These are phyloP conservation scores for Ichneumon xanthorius DNA, from an alignment of 2,888 invertebrate species.

Conservation along the genomic window DNA sequence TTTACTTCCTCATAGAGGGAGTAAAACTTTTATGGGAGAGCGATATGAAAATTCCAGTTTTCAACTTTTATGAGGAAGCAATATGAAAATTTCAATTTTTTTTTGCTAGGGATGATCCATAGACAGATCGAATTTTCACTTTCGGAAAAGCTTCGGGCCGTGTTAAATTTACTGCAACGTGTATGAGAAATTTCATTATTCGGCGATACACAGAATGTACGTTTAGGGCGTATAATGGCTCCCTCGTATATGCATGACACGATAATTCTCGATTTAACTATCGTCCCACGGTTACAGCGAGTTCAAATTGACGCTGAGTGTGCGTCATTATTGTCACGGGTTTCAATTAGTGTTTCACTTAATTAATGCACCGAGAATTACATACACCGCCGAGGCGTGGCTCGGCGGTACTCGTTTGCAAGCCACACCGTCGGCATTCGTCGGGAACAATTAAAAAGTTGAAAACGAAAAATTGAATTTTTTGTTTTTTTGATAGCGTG, in stretches of 20 bases:
- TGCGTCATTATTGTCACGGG: slow-evolving; percentile 36
- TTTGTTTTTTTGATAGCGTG: not conserved
- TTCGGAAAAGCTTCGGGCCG: not conserved
- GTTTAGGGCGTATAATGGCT: slow-evolving; percentile 38
- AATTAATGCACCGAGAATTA: slow-evolving; percentile 56
- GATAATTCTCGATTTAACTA: slow-evolving; percentile 41
- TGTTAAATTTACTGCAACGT: not conserved
- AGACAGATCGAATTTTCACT: not conserved
- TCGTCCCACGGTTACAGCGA: slow-evolving; percentile 2
- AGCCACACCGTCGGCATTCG: not conserved
- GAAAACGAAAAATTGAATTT: too few relatives aligned
- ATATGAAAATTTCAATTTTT: too few relatives aligned
- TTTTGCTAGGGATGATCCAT: too few relatives aligned
- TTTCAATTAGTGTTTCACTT: slow-evolving; percentile 54
- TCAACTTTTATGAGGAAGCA: too few relatives aligned
- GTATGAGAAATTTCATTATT: slow-evolving; percentile 26
- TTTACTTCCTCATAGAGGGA: not conserved
- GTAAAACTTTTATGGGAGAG: too few relatives aligned
- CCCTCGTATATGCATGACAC: not conserved
- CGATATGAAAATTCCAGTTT: too few relatives aligned
- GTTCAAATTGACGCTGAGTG: slow-evolving; percentile 22
- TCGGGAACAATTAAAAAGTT: not conserved
- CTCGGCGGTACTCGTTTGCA: not conserved
- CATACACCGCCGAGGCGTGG: not conserved
- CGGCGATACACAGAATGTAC: not conserved